These are phyloP conservation scores for Cephalopterus ornatus DNA, from an alignment of 2,113 vertebrate species.

Conservation along the genomic window DNA sequence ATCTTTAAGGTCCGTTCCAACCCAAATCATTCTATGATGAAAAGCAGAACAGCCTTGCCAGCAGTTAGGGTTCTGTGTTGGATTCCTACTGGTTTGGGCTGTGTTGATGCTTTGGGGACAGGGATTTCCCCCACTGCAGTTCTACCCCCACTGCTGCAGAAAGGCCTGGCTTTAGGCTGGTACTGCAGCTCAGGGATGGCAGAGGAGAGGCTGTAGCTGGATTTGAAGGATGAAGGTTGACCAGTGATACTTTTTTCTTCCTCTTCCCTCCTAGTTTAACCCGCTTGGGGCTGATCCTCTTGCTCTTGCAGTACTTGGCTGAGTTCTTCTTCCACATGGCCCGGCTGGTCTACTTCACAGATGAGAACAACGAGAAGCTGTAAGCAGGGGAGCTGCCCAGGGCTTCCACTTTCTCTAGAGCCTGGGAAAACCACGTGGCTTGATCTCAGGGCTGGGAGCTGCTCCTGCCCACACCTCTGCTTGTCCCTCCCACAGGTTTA, in stretches of 20 bases:
- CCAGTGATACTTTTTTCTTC: not conserved
- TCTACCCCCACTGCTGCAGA: not conserved
- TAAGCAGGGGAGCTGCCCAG: constrained; percentile 57
- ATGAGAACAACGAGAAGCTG: constrained; percentile 95
- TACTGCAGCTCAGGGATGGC: not conserved
- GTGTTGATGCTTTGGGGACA: not conserved
- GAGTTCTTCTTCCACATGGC: constrained; percentile 92
- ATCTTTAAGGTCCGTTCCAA: not conserved
- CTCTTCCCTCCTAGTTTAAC: constrained; percentile 77
- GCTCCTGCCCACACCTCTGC: not conserved
- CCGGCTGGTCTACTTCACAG: constrained; percentile 88
- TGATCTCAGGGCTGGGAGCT: not conserved
- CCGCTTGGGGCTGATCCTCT: constrained; percentile 87
- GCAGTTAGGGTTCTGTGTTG: not conserved
- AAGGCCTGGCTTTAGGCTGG: not conserved
- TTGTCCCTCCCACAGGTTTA: constrained; percentile 80
- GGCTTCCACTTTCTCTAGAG: not conserved
- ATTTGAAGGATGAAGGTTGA: not conserved
- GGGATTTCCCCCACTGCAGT: not conserved
- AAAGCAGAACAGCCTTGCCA: not conserved
- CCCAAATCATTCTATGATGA: not conserved
- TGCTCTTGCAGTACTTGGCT: constrained; percentile 89
- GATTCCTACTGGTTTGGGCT: not conserved
- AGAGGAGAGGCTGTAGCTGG: not conserved
- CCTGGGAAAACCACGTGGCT: not conserved